Evolutionary conservation across 2,797 vertebrate genomes (phyloP), one percentile per base, ranked within the genome.

Genomic region (Myotis findleyi): DNA sequence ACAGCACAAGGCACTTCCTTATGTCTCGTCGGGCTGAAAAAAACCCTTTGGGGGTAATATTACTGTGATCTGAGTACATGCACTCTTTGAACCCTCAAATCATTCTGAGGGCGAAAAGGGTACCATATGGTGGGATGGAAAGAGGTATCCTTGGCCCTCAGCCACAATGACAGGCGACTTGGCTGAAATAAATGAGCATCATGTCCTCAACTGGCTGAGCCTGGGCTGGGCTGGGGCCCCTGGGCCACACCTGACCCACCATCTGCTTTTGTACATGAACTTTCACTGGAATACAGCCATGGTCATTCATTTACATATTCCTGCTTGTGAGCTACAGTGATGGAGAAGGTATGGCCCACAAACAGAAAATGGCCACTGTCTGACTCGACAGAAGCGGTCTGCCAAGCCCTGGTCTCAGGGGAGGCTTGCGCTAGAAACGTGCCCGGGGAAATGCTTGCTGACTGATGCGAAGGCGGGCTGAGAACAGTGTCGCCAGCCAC

Each of bases 271-370:
- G 3, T 30, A 55, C 69, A 57, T 68, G 25, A 83, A 33, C 68
- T 41, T 66, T 85, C 81, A n/a, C 0, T 55, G 69, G 81, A 73
- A 82, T 7, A 59, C 27, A 33, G 41, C n/a, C 62, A 5, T 7
- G 5, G 51, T 47, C 55, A 7, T 21, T 81, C 25, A 7, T 51
- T 71, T 20, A 33, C 38, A 11, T 17, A 23, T 33, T 7, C 51
- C 11, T 53, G 7, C 55, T n/a, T 59, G 20, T 0, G 7, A 47
- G 62, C 62, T 41, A 53, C 1, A 11, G 5, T 0, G 3, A 41
- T 41, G 25, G 49, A 25, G 12, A 62, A 53, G 2, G 6, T 8
- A 14, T 1, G 49, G 44, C 44, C 44, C 18, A n/a, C 5, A 4
- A 13, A 47, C 17, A 23, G 2, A n/a, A 77, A 25, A 25, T 10